Evolutionary conservation across 2,888 invertebrate genomes (phyloP).

Genomic region (Dusona sp.): DNA sequence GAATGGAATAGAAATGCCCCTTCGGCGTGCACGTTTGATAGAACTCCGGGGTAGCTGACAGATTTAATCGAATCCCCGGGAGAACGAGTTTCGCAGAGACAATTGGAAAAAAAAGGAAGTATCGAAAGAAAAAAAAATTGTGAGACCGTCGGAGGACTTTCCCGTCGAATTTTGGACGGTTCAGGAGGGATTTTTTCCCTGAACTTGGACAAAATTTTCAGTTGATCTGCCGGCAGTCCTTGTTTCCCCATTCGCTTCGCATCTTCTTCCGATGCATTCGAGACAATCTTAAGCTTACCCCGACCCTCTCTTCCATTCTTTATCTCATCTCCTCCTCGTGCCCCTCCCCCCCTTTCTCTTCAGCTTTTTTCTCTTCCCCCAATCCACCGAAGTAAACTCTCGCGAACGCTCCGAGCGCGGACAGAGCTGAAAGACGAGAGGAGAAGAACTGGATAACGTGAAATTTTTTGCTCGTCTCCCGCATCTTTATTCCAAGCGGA

Average conservation of each 20-base stretch:
- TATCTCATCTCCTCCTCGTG: background rate
- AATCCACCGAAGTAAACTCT: slow-evolving; percentile 11
- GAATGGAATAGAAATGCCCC: slow-evolving; percentile 11
- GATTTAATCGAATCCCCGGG: slow-evolving; percentile 73
- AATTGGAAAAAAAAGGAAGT: slow-evolving; percentile 42
- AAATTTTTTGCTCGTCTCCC: slow-evolving; percentile 51
- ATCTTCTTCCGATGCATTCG: slow-evolving; percentile 17
- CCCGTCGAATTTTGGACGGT: slow-evolving; percentile 17
- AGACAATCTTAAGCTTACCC: background rate
- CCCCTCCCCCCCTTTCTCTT: background rate
- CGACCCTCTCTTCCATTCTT: background rate
- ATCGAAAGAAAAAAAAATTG: slow-evolving; percentile 21
- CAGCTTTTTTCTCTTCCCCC: background rate
- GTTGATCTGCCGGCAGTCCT: background rate
- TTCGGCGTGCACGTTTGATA: slow-evolving; percentile 31
- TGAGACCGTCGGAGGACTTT: background rate
- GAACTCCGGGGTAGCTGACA: slow-evolving; percentile 57
- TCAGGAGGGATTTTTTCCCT: background rate
- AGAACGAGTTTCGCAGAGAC: slow-evolving; percentile 55
- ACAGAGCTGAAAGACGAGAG: slow-evolving; percentile 12
- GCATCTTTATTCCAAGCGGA: background rate
- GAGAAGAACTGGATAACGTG: slow-evolving; percentile 12
- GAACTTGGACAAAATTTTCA: slow-evolving; percentile 8
- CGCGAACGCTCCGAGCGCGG: slow-evolving; percentile 6
- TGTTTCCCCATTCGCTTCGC: slow-evolving; percentile 25